phyloP scores from a whole-genome alignment of 2,113 vertebrate species.

The Lota lota region DNA sequence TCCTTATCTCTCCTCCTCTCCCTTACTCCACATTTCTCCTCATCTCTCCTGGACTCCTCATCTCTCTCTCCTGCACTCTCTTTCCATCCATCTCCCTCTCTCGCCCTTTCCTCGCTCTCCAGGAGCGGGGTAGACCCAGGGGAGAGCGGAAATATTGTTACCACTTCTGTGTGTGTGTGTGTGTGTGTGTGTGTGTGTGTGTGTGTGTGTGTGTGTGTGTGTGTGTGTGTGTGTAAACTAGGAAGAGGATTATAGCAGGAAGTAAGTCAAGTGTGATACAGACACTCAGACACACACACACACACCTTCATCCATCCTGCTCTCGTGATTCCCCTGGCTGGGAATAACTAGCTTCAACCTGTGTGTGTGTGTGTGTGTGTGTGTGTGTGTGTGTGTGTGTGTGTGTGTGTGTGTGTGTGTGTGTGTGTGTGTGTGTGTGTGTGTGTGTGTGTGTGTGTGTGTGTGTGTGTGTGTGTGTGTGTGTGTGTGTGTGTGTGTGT shows the following conservation, averaged over 20 bases:
- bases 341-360: background rate
- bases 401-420: too few relatives aligned
- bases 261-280: too few relatives aligned
- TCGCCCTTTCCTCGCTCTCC: conserved; percentile 5
- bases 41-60: background rate
- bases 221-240: too few relatives aligned
- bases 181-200: too few relatives aligned
- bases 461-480: too few relatives aligned
- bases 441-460: too few relatives aligned
- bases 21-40: background rate
- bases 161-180: background rate
- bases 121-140: conserved; percentile 5
- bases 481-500: too few relatives aligned
- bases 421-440: too few relatives aligned
- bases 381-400: too few relatives aligned
- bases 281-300: background rate
- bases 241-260: too few relatives aligned
- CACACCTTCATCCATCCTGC: background rate
- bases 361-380: too few relatives aligned
- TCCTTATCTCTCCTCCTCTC: background rate
- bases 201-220: background rate
- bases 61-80: background rate
- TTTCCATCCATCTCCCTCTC: conserved; percentile 9
- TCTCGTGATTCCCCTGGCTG: too few relatives aligned
- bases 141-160: conserved; percentile 15